Percentiles rank a stretch among this genome's conserved stretches.
Evolutionary conservation across 2,113 vertebrate species (phyloP).

Genomic region (Leptodactylus fuscus): DNA sequence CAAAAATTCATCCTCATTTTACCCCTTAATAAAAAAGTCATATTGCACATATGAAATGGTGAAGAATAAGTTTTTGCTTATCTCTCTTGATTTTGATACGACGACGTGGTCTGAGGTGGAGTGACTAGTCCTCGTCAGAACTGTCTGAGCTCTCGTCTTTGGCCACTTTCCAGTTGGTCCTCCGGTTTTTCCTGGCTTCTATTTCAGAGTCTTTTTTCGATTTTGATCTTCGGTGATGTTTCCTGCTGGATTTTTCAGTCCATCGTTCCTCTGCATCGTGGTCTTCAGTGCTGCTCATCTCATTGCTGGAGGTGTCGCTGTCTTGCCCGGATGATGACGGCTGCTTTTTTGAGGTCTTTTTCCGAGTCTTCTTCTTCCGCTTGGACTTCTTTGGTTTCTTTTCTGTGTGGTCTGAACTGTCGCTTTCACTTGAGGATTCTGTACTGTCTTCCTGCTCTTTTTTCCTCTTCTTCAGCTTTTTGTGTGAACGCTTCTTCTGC

Average conservation of each 20-base stretch:
- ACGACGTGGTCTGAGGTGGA: neutral
- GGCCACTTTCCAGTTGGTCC: constrained; percentile 88
- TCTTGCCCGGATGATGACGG: constrained; percentile 71
- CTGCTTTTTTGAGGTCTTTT: constrained; percentile 72
- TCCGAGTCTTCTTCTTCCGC: constrained; percentile 73
- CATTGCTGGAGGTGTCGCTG: constrained; percentile 70
- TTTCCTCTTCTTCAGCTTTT: constrained; percentile 82
- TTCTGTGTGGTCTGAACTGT: constrained; percentile 71
- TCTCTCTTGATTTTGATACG: neutral
- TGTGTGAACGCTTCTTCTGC: constrained; percentile 86
- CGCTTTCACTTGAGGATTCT: constrained; percentile 71
- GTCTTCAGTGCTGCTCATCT: constrained; percentile 59
- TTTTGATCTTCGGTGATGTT: constrained; percentile 61
- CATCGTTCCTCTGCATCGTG: constrained; percentile 69
- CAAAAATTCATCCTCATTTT: neutral
- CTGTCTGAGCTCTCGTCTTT: constrained; percentile 84
- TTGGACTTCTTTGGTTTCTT: constrained; percentile 71
- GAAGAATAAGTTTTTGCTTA: neutral
- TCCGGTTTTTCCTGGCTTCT: constrained; percentile 71
- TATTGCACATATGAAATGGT: constrained; percentile 44
- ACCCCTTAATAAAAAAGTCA: neutral
- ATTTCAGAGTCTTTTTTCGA: constrained; percentile 68
- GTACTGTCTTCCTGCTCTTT: constrained; percentile 72
- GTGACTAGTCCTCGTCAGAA: constrained; percentile 79
- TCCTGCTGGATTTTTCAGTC: constrained; percentile 65